These are phyloP conservation scores for Ptychobarbus kaznakovi DNA, from an alignment of 2,797 vertebrate species.

Conservation along the genomic window DNA sequence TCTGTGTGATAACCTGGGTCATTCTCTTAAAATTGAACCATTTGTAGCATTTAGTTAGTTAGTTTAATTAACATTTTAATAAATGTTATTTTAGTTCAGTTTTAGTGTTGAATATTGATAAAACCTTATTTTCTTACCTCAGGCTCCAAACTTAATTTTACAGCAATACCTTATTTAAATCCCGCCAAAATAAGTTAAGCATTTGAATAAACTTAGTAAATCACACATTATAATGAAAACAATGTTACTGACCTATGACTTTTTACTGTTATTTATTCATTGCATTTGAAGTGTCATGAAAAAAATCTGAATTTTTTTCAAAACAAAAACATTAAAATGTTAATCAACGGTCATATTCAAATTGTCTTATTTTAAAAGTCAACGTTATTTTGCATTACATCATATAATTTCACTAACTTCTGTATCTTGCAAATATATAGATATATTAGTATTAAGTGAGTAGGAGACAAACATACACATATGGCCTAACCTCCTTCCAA, in stretches of 20 bases:
- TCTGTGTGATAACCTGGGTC: neutral
- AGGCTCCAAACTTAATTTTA: neutral
- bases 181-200: neutral
- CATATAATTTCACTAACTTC: constrained; percentile 15
- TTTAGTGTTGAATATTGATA: neutral
- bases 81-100: neutral
- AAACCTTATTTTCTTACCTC: neutral
- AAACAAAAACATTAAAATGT: too few relatives aligned
- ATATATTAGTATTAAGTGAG: neutral
- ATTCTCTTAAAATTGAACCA: neutral
- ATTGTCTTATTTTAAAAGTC: neutral
- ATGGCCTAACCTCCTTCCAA: neutral
- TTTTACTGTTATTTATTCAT: too few relatives aligned
- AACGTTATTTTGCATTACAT: neutral
- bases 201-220: neutral
- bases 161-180: neutral
- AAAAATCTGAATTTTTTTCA: too few relatives aligned
- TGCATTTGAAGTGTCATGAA: neutral
- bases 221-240: neutral
- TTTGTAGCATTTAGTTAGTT: too few relatives aligned
- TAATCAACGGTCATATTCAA: neutral
- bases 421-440: neutral
- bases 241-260: neutral
- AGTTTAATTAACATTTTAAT: neutral
- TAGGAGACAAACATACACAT: neutral